These are phyloP conservation scores for Acronicta aceris DNA, from an alignment of 2,888 invertebrate species.

Conservation along the genomic window DNA sequence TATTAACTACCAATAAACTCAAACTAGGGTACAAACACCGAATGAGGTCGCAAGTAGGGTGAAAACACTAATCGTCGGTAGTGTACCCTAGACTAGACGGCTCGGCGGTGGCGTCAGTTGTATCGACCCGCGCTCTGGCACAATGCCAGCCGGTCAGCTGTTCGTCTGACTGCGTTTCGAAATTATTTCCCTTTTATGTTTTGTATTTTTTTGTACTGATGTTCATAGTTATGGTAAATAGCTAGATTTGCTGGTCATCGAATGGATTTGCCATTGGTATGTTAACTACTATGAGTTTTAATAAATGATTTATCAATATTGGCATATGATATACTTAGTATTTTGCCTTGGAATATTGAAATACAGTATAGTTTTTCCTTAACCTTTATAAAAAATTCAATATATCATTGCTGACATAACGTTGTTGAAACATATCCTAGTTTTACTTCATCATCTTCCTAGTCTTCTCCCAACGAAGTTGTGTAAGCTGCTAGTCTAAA, in stretches of 20 bases:
- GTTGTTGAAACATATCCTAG: no score
- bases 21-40: conserved; percentile 35
- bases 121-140: conserved; percentile 59
- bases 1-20: conserved; percentile 26
- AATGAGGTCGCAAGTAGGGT: conserved; percentile 40
- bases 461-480: no score
- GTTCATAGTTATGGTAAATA: background rate
- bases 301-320: no score
- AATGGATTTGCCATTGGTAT: background rate
- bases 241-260: background rate
- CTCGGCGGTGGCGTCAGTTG: conserved; percentile 24
- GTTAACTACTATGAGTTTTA: background rate
- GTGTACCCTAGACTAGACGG: conserved; percentile 41
- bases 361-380: no score
- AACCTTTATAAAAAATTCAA: no score
- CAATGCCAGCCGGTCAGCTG: conserved; percentile 55
- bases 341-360: no score
- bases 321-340: no score
- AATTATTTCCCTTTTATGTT: conserved; percentile 12
- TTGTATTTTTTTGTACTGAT: conserved; percentile 2
- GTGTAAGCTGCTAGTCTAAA: no score
- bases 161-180: conserved; percentile 14
- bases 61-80: conserved; percentile 19
- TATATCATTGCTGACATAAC: no score
- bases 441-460: no score